Percentiles rank a stretch among this genome's conserved stretches.
phyloP scores from a whole-genome alignment of 2,113 vertebrate genomes.

The Dinomys branickii region DNA sequence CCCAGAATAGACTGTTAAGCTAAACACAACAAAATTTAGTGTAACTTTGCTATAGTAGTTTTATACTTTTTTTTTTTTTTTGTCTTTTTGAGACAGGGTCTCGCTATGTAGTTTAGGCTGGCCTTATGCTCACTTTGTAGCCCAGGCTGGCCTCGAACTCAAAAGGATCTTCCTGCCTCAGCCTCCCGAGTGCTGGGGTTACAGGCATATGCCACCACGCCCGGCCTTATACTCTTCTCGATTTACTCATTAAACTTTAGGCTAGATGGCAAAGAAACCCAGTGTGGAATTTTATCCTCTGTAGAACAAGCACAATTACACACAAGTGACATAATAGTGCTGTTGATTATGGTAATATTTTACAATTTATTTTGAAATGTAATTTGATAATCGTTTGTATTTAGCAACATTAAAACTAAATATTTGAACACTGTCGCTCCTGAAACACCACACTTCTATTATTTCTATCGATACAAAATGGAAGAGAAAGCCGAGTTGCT shows the following conservation, averaged over 20 bases:
- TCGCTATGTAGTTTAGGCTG: no score
- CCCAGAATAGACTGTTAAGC: background rate
- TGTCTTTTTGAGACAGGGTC: no score
- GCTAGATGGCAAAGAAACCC: background rate
- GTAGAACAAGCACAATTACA: background rate
- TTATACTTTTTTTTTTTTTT: no score
- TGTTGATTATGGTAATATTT: conserved; percentile 34
- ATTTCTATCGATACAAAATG: conserved; percentile 13
- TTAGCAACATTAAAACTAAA: background rate
- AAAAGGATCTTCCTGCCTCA: no score
- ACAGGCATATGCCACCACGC: no score
- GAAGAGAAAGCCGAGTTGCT: background rate
- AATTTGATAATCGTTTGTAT: background rate
- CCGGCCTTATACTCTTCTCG: no score
- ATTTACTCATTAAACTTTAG: background rate
- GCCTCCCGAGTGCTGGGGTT: no score
- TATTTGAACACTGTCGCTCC: background rate
- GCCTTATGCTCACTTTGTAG: no score
- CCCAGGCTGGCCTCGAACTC: no score
- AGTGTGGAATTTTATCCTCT: background rate
- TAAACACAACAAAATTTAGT: conserved; percentile 6
- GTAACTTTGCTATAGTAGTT: background rate
- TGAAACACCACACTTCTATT: background rate
- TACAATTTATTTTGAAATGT: background rate
- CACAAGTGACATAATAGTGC: conserved; percentile 19